Conservation (phyloP, 2,113 vertebrate genomes). For the Burhinus bistriatus region DNA sequence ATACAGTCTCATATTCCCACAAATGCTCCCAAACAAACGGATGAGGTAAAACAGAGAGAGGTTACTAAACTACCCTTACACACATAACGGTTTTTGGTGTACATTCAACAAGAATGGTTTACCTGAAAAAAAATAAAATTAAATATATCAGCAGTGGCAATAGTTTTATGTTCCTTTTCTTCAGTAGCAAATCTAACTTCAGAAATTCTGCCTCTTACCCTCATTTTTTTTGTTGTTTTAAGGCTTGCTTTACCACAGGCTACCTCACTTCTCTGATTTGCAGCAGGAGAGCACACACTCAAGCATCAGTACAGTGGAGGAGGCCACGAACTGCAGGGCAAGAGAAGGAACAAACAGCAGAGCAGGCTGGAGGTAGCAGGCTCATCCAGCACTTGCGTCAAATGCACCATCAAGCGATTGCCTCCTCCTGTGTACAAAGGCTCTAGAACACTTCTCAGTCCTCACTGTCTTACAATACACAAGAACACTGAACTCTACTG, state of each 20-base stretch:
- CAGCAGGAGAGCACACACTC: neutral
- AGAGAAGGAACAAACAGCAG: neutral
- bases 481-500: neutral
- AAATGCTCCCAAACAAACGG: neutral
- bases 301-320: rapidly evolving
- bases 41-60: neutral
- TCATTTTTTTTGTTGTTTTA: neutral
- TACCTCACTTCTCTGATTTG: neutral
- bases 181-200: neutral
- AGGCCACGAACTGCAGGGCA: neutral
- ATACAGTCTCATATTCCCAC: neutral
- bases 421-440: neutral
- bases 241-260: neutral
- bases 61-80: neutral
- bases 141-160: neutral
- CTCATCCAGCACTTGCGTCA: neutral
- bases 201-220: neutral
- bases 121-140: neutral
- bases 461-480: neutral
- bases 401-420: neutral
- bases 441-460: neutral
- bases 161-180: neutral
- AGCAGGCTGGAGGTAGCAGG: neutral
- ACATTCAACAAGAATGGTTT: neutral
- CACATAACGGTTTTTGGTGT: neutral